These are phyloP conservation scores for Cephalotes varians DNA, from an alignment of 2,888 invertebrate species.

Conservation along the genomic window DNA sequence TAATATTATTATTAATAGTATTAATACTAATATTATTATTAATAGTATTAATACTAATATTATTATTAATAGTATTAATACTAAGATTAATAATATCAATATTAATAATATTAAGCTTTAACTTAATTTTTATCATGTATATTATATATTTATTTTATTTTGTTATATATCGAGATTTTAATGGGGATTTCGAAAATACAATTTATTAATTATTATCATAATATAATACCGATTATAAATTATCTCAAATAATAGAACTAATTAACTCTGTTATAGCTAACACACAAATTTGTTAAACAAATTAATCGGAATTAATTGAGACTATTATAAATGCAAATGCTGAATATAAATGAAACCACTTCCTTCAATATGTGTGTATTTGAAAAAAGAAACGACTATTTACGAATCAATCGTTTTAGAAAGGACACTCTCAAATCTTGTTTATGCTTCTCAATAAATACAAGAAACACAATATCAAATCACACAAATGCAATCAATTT, in stretches of 20 bases:
- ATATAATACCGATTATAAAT: background rate
- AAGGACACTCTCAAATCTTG: background rate
- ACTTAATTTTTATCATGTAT: background rate
- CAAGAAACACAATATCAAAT: background rate
- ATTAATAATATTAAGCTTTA: background rate
- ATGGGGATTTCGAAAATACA: background rate
- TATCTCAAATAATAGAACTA: background rate
- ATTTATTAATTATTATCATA: background rate
- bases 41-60: too few species aligned
- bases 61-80: too few species aligned
- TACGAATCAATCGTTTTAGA: slow-evolving; percentile 15
- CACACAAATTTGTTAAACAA: slow-evolving; percentile 1
- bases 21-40: too few species aligned
- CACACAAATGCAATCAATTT: background rate
- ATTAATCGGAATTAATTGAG: background rate
- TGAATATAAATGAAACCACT: too few species aligned
- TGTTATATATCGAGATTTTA: background rate
- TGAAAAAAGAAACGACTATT: background rate
- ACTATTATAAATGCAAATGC: background rate
- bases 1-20: too few species aligned
- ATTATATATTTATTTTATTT: background rate
- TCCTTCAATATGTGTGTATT: background rate
- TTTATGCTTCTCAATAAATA: background rate
- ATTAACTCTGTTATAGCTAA: background rate
- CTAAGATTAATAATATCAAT: too few species aligned